A percentile compares a stretch with the other conserved stretches of the same genome.
Evolutionary conservation across 2,888 invertebrate genomes (phyloP).

Genomic region (Alentia gelatinosa): DNA sequence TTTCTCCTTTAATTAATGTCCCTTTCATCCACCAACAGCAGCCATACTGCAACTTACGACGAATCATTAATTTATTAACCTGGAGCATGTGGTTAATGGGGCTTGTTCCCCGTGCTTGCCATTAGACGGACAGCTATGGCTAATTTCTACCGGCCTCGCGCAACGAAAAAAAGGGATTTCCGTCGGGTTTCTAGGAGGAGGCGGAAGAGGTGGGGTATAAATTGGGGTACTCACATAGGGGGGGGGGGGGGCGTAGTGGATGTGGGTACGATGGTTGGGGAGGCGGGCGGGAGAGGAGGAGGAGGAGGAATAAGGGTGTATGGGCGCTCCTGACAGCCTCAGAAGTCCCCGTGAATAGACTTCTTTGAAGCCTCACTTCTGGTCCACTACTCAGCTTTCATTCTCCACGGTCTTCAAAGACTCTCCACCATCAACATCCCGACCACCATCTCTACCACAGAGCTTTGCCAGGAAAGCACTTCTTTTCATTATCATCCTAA

Average conservation of each 20-base stretch:
- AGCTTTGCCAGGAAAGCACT: too few relatives aligned
- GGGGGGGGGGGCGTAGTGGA: not conserved
- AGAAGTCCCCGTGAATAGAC: not conserved
- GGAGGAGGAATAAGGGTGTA: not conserved
- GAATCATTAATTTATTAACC: not conserved
- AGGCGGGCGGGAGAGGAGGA: too few relatives aligned
- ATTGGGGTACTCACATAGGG: too few relatives aligned
- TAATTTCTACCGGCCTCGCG: not conserved
- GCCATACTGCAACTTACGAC: not conserved
- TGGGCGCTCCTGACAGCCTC: not conserved
- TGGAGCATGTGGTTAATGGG: constrained; percentile 8
- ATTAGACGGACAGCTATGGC: not conserved
- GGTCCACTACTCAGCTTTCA: not conserved
- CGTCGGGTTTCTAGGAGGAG: not conserved
- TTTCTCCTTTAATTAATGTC: not conserved
- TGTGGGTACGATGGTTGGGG: not conserved
- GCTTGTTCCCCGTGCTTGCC: not conserved
- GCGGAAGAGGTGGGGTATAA: too few relatives aligned
- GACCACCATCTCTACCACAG: not conserved
- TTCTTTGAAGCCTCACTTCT: not conserved
- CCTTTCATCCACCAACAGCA: not conserved
- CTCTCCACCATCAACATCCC: not conserved
- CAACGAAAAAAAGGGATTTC: not conserved
- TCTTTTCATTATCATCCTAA: too few relatives aligned
- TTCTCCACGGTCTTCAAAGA: not conserved